Conservation (phyloP, 2,113 vertebrate species). For the Argyrosomus japonicus region DNA sequence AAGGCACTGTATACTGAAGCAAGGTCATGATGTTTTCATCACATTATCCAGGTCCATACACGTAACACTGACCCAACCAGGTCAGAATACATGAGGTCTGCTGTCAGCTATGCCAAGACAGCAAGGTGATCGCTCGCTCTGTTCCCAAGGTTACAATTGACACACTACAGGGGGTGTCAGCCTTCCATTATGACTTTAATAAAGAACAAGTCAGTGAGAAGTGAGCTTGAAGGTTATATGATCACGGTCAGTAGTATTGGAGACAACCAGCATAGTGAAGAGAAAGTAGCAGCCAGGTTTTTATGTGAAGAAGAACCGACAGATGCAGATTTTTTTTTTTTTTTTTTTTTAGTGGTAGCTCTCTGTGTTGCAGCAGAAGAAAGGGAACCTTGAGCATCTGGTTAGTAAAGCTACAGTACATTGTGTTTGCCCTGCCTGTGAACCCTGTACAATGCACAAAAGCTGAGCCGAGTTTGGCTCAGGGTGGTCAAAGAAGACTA, state of each 20-base stretch:
- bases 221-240: conserved; percentile 60
- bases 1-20: conserved; percentile 78
- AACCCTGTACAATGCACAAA: conserved; percentile 71
- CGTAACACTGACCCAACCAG: conserved; percentile 50
- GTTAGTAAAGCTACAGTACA: conserved; percentile 83
- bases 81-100: conserved; percentile 55
- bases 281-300: conserved; percentile 71
- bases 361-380: conserved; percentile 74
- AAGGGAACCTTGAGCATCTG: conserved; percentile 72
- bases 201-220: conserved; percentile 57
- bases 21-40: conserved; percentile 61
- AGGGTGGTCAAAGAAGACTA: conserved; percentile 66
- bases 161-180: conserved; percentile 58
- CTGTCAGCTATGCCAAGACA: conserved; percentile 52
- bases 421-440: conserved; percentile 75
- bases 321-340: conserved; percentile 68
- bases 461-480: conserved; percentile 65
- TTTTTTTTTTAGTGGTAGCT: conserved; percentile 69
- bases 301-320: conserved; percentile 66
- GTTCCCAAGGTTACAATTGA: conserved; percentile 57
- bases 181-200: conserved; percentile 68
- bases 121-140: conserved; percentile 37
- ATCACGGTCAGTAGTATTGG: conserved; percentile 62
- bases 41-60: conserved; percentile 72
- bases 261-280: conserved; percentile 67